Percentiles rank a stretch among this genome's conserved stretches.
These are phyloP conservation scores for Ceratina australensis DNA, from an alignment of 1,140 invertebrate species.

Conservation along the genomic window DNA sequence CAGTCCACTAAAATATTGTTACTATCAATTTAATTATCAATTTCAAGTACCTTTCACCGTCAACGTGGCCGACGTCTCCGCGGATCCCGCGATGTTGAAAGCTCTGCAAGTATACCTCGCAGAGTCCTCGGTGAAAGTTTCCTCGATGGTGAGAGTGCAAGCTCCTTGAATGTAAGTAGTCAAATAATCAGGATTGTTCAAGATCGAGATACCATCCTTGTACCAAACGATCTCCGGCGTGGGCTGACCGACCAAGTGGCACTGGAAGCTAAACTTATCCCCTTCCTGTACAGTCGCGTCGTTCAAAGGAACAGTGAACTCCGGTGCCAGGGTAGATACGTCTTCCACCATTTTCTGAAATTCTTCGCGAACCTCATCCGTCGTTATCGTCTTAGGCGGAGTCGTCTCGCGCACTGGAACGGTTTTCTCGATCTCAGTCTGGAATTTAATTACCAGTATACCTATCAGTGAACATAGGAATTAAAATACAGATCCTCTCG, in stretches of 20 bases:
- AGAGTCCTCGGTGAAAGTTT: slow-evolving; percentile 91
- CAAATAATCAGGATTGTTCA: slow-evolving; percentile 85
- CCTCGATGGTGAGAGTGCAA: slow-evolving; percentile 87
- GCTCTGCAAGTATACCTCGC: slow-evolving; percentile 88
- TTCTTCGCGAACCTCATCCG: slow-evolving; percentile 19
- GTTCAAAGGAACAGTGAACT: slow-evolving; percentile 83
- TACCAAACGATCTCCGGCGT: slow-evolving; percentile 84
- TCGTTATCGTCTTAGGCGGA: slow-evolving; percentile 58
- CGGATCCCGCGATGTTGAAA: slow-evolving; percentile 84
- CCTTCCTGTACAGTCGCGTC: slow-evolving; percentile 89
- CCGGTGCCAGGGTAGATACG: slow-evolving; percentile 74
- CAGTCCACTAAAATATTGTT: not conserved
- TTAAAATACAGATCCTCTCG: too few relatives aligned
- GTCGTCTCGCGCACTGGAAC: slow-evolving; percentile 63
- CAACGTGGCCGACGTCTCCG: slow-evolving; percentile 87
- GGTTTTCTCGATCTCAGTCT: slow-evolving; percentile 63
- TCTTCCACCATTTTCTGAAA: slow-evolving; percentile 32
- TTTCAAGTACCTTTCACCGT: slow-evolving; percentile 87
- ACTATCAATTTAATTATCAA: too few relatives aligned
- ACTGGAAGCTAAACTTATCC: slow-evolving; percentile 83
- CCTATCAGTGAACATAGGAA: not conserved
- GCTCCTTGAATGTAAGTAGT: slow-evolving; percentile 80
- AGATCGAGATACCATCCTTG: slow-evolving; percentile 86
- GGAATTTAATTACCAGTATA: slow-evolving; percentile 24
- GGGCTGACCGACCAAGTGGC: slow-evolving; percentile 79